phyloP scores from a whole-genome alignment of 2,113 vertebrate species.

The Smithornis capensis region DNA sequence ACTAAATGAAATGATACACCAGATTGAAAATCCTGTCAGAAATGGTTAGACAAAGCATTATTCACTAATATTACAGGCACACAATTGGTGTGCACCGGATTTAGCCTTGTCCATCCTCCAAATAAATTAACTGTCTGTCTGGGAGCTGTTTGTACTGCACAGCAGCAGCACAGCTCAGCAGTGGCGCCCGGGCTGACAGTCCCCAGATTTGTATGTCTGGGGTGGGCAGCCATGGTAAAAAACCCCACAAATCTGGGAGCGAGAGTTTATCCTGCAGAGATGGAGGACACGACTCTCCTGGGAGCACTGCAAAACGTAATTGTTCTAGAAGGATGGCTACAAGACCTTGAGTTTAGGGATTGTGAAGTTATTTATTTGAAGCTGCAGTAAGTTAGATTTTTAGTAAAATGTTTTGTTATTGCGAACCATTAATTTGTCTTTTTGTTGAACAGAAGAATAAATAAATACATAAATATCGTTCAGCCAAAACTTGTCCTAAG shows the following conservation, averaged over 20 bases:
- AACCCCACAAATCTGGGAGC: background rate
- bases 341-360: background rate
- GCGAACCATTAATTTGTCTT: background rate
- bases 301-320: background rate
- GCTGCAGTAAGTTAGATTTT: background rate
- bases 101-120: background rate
- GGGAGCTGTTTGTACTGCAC: background rate
- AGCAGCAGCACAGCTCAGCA: background rate
- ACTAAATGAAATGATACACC: slow-evolving; percentile 11
- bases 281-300: background rate
- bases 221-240: background rate
- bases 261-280: background rate
- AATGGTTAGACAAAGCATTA: slow-evolving; percentile 12
- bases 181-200: background rate
- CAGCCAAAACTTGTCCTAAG: background rate
- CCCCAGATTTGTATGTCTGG: slow-evolving; percentile 24
- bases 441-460: background rate
- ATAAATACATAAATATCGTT: background rate
- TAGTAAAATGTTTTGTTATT: background rate
- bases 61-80: background rate
- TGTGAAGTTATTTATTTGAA: background rate
- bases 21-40: slow-evolving; percentile 33
- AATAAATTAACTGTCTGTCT: slow-evolving; percentile 1
- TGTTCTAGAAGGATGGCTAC: background rate
- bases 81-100: background rate